Base-by-base conservation (phyloP, 2,888 invertebrate species). In the Pandemis cinnamomeana region DNA sequence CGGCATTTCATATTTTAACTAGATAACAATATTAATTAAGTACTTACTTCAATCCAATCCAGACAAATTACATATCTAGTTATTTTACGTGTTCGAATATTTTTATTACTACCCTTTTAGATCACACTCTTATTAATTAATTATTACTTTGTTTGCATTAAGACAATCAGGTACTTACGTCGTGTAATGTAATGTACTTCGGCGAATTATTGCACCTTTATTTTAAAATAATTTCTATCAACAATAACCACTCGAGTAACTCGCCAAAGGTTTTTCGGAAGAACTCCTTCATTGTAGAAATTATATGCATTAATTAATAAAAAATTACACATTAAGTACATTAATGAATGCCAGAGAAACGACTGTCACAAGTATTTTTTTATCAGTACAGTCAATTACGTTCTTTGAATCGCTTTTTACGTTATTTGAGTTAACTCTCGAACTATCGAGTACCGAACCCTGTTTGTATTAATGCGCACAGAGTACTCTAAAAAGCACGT, bases 401-500 rank as follows among this genome's bases (percentile, higher is more conserved):
- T 6, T 20, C 6, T n/a, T n/a, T 6, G 13, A 6, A n/a, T 61
- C 13, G n/a, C 36, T 6, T n/a, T 61, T 41, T 6, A 61, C 41
- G 61, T 41, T 41, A 61, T 61, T 61, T 41, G 61, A 13, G 7
- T 61, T 61, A 7, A n/a, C n/a, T 41, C 41, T 61, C 41, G 41
- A 61, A 61, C 41, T 44, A 55, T 55, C 55, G 55, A 55, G 55
- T 55, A 20, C 10, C 15, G 1, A 27, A 27, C 27, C 11, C 27
- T 20, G 36, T 61, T 58, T 62, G 64, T 75, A 13, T 67, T 42
- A 68, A 68, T 71, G 62, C 63, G 11, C 42, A 44, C 63, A 67
- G 58, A 67, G 58, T 53, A 66, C 73, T 66, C 7, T 11, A 48
- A 46, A 27, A 61, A 70, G 55, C 71, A 71, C 67, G 63, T 72